Base-by-base conservation (phyloP, 2,797 vertebrate genomes). In the Anolis apletophallus region DNA sequence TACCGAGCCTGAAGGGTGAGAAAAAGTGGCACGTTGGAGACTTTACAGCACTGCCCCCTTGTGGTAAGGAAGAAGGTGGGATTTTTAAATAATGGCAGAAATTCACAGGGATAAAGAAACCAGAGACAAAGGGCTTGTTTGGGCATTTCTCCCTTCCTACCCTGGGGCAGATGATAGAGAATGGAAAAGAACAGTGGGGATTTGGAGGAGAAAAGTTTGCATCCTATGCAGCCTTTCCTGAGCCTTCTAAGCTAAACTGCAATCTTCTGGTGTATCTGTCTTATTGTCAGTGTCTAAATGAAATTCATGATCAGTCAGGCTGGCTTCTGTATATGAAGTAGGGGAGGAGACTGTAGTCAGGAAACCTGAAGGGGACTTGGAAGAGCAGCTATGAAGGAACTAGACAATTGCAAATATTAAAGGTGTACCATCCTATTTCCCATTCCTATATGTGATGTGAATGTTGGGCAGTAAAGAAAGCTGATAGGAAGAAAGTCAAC, bases 11-110 rank as follows among this genome's bases (percentile, higher is more conserved):
- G 23, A 26, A 57, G 36, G 54, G 32, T 79, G 36, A 17, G 9
- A 64, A 4, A 14, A 81, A 40, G 50, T 11, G 1, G 16, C 36
- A 21, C 46, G 1, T 12, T 78, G n/a, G 71, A 80, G 23, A 46
- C 26, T 75, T 75, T 81, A 14, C 36, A 50, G 12, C 64, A 78
- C 64, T 83, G 80, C 59, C 85, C 68, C 59, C 78, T 64, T 59
- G 64, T 83, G 73, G 74, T 21, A 23, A 26, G 64, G 52, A 68
- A 26, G 61, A 86, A 68, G 72, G 52, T 34, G 73, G 8, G 9
- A 32, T 76, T 82, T n/a, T 29, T 32, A 26, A 69, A 61, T 40
- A 34, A 55, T 69, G 34, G 19, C 34, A 11, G 67, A 57, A 59
- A 71, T 3, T 40, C 46, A 67, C 21, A 6, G n/a, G n/a, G 5